phyloP scores from a whole-genome alignment of 2,888 invertebrate genomes.

The Elysia crispata region DNA sequence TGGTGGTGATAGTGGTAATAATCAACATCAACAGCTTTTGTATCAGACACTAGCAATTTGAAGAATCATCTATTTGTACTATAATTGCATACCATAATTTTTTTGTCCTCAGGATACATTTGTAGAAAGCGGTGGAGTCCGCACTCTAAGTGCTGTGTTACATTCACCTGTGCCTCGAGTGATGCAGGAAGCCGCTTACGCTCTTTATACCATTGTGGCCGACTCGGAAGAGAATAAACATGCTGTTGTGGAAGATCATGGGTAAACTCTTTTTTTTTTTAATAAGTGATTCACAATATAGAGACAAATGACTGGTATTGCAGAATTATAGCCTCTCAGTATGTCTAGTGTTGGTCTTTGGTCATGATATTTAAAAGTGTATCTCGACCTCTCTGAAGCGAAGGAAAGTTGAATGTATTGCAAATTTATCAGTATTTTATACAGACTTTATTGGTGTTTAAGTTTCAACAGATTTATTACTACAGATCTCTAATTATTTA shows the following conservation, averaged over 20 bases:
- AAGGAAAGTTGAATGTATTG: too few relatives aligned
- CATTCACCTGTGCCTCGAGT: conserved; percentile 65
- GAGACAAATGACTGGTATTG: too few relatives aligned
- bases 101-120: conserved; percentile 69
- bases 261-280: conserved; percentile 56
- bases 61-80: too few relatives aligned
- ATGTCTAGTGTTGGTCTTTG: too few relatives aligned
- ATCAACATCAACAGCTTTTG: neutral
- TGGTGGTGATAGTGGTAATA: neutral
- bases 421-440: too few relatives aligned
- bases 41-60: neutral
- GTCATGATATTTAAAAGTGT: neutral
- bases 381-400: too few relatives aligned
- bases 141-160: conserved; percentile 69
- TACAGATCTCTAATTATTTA: too few relatives aligned
- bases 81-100: too few relatives aligned
- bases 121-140: conserved; percentile 72
- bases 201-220: conserved; percentile 70
- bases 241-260: conserved; percentile 70
- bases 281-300: too few relatives aligned
- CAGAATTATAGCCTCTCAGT: too few relatives aligned
- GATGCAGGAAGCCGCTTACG: conserved; percentile 71
- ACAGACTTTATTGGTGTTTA: too few relatives aligned
- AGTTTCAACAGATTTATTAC: too few relatives aligned
- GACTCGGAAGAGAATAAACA: conserved; percentile 72